Percentiles rank a stretch among this genome's conserved stretches.
Evolutionary conservation across 2,888 invertebrate genomes (phyloP).

Genomic region (Automeris io): DNA sequence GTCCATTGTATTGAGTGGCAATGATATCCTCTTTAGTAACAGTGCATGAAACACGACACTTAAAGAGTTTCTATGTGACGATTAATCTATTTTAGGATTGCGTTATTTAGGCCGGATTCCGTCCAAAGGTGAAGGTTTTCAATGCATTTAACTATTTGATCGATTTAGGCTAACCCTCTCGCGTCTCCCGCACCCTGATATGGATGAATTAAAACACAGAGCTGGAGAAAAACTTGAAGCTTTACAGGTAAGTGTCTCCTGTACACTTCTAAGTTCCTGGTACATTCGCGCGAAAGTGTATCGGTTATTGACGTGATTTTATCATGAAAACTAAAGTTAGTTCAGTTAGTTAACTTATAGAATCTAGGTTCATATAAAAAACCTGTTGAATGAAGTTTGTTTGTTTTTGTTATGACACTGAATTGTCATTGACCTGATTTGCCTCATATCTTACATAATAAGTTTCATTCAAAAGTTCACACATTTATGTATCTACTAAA

Average conservation of each 20-base stretch:
- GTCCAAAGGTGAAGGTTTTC: constrained; percentile 72
- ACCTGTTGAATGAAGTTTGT: constrained; percentile 9
- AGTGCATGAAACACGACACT: constrained; percentile 20
- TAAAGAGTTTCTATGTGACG: constrained; percentile 32
- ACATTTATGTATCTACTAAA: no score
- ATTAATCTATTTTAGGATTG: constrained; percentile 62
- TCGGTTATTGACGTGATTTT: constrained; percentile 31
- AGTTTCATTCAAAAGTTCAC: no score
- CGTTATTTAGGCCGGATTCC: constrained; percentile 58
- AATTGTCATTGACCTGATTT: constrained; percentile 37
- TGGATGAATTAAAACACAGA: constrained; percentile 65
- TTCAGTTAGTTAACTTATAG: not conserved
- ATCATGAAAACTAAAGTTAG: constrained; percentile 11
- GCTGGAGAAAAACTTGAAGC: constrained; percentile 70
- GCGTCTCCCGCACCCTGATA: constrained; percentile 41
- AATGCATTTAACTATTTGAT: constrained; percentile 46
- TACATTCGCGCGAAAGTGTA: constrained; percentile 42
- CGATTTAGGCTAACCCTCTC: constrained; percentile 40
- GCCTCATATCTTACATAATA: no score
- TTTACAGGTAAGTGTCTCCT: constrained; percentile 58
- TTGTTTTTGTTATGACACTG: constrained; percentile 32
- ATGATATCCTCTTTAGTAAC: constrained; percentile 15
- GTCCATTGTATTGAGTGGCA: constrained; percentile 14
- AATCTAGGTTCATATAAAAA: not conserved
- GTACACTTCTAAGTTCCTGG: constrained; percentile 32